Evolutionary conservation across 92 coral and sea anemone genomes (phyloP).

Genomic region (Zoanthus sociatus): DNA sequence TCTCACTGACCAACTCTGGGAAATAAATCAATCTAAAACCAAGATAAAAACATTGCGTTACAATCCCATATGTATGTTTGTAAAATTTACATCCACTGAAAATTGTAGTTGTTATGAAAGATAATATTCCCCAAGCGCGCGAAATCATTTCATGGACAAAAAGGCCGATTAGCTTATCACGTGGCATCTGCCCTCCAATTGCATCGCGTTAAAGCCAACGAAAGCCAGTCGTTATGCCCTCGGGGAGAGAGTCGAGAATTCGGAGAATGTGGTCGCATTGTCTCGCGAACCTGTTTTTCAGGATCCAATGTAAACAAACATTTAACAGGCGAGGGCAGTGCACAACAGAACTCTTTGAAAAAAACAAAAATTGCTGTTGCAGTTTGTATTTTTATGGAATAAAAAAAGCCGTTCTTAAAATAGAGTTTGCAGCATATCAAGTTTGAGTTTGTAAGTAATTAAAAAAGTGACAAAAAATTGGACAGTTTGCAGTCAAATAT

Average conservation of each 20-base stretch:
- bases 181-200: constrained; percentile 24
- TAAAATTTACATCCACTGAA: not conserved
- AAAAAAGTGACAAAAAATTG: not conserved
- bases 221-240: constrained; percentile 32
- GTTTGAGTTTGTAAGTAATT: not conserved
- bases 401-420: not conserved
- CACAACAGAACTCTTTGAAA: not conserved
- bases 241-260: constrained; percentile 26
- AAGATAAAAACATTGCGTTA: constrained; percentile 49
- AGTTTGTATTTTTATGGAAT: not conserved
- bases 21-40: constrained; percentile 40
- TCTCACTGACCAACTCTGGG: constrained; percentile 53
- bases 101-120: constrained; percentile 37
- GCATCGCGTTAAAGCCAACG: not conserved
- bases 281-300: not conserved
- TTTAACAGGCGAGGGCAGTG: not conserved
- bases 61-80: constrained; percentile 23
- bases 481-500: not conserved
- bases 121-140: constrained; percentile 32
- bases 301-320: constrained; percentile 39
- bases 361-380: not conserved
- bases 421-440: not conserved
- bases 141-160: constrained; percentile 13
- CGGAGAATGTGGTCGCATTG: constrained; percentile 13
- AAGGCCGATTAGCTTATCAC: constrained; percentile 30